Conservation (phyloP, 2,113 vertebrate species). For the Thunnus thynnus region DNA sequence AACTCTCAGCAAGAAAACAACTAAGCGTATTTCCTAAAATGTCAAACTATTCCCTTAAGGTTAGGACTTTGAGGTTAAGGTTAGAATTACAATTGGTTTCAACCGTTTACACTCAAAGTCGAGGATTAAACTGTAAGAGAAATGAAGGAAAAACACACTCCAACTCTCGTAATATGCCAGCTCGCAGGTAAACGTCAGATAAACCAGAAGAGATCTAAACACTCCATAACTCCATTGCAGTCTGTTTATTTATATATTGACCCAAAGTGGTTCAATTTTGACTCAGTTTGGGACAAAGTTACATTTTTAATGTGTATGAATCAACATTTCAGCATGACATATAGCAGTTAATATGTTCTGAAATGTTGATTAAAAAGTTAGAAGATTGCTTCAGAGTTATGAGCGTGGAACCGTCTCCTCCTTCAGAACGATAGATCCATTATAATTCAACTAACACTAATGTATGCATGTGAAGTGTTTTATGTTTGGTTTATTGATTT, state of each 20-base stretch:
- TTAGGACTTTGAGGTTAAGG: neutral
- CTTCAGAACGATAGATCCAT: neutral
- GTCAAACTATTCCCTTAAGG: neutral
- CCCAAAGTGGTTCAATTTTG: too few relatives aligned
- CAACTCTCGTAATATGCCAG: neutral
- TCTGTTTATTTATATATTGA: slow-evolving; percentile 6
- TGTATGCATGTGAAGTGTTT: neutral
- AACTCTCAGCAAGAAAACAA: too few relatives aligned
- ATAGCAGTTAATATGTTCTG: neutral
- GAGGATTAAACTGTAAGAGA: neutral
- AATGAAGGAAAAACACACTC: neutral
- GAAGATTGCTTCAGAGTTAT: neutral
- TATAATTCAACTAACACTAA: neutral
- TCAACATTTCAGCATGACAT: neutral
- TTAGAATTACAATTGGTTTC: too few relatives aligned
- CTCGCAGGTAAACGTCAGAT: neutral
- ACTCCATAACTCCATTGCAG: neutral
- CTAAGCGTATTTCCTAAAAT: neutral
- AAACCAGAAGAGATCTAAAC: neutral
- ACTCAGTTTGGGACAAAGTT: too few relatives aligned
- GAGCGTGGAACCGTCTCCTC: too few relatives aligned
- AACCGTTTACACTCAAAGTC: too few relatives aligned
- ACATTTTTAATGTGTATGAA: neutral
- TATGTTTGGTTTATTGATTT: slow-evolving; percentile 9
- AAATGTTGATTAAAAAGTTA: slow-evolving; percentile 28